Base-by-base conservation (phyloP, 2,113 vertebrate genomes). In the Neodontobutis hainanensis region DNA sequence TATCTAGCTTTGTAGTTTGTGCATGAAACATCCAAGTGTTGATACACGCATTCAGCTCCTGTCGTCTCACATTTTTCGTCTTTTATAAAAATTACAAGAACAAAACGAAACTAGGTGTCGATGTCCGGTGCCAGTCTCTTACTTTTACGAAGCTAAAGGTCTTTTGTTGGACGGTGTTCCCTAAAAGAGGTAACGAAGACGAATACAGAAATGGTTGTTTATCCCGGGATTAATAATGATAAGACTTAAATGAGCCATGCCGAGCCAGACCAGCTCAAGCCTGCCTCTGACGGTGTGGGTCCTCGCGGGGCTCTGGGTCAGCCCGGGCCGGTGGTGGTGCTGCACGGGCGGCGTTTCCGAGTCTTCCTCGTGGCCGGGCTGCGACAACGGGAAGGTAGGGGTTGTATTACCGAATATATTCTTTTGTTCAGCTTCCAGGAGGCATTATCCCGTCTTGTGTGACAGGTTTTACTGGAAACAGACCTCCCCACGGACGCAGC, bases 301-400 rank as follows among this genome's bases (percentile, higher is more conserved):
- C 38, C 60, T 90, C 67, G 77, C 81, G 32, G 83, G 77, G 15
- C 61, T 88, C 35, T 88, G 80, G 74, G 43, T 83, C 47, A 38
- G 6, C n/a, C 4, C 53, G 65, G 57, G 53, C 10, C 75, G 65
- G 34, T 38, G 65, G 34, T 38, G 65, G 19, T 27, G 19, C 12
- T 38, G 52, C 14, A 11, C n/a, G 15, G 75, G 58, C 46, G 11
- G 7, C 1, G 50, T 16, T 5, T 43, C 75, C 49, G 63, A 8
- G 12, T 16, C 73, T 32, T n/a, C n/a, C n/a, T 42, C 6, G 27
- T 47, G 48, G 5, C 38, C 64, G 1, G 60, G 52, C 9, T 89
- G 88, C n/a, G 89, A 90, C 60, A 83, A 68, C 11, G 85, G 87
- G n/a, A 89, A 88, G 84, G 88, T 88, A 4, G 2, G 11, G 19